A percentile compares a stretch with the other conserved stretches of the same genome.
These are phyloP conservation scores for Anisognathus igniventris DNA, from an alignment of 2,797 vertebrate species.

Conservation along the genomic window DNA sequence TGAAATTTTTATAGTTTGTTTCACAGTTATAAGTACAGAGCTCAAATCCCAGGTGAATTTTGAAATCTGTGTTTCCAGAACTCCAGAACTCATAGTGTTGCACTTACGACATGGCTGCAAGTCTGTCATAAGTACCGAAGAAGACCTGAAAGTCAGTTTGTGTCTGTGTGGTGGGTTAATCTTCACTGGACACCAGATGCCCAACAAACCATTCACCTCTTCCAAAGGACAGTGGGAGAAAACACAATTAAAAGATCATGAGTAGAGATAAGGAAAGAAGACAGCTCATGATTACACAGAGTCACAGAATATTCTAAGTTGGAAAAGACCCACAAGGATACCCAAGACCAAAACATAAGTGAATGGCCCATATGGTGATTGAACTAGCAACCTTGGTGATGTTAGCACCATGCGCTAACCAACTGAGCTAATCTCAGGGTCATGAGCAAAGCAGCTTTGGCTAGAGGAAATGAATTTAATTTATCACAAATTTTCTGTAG, in stretches of 20 bases:
- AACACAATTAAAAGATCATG: not conserved
- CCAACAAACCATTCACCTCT: not conserved
- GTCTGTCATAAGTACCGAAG: not conserved
- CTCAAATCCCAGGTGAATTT: not conserved
- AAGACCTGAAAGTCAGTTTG: fast-evolving
- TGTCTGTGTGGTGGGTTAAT: not conserved
- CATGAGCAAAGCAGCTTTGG: fast-evolving
- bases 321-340: not conserved
- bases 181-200: not conserved
- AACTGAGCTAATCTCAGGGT: not conserved
- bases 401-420: too few species aligned
- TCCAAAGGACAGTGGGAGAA: not conserved
- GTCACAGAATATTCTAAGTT: not conserved
- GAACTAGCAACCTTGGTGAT: not conserved
- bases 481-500: not conserved
- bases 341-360: not conserved
- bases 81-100: not conserved
- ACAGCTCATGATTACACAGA: not conserved
- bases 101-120: fast-evolving
- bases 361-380: not conserved
- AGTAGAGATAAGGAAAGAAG: not conserved
- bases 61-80: not conserved
- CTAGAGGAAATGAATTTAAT: not conserved
- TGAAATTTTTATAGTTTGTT: not conserved
- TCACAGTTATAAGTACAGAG: not conserved